Conservation (phyloP, 2,888 invertebrate genomes). For the Athalia circularis region DNA sequence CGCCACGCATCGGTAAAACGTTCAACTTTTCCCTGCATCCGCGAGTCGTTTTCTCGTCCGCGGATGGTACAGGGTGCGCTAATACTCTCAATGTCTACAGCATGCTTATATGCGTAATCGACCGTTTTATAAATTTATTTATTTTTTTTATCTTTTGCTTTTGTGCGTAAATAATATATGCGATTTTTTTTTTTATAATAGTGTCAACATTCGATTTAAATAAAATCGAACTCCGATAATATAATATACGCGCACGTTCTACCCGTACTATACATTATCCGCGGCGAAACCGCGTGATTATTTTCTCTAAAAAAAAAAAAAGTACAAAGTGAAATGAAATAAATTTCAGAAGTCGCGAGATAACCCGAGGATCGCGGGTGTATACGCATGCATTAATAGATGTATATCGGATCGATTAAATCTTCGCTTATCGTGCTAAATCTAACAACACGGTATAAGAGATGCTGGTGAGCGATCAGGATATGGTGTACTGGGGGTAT, state of each 20-base stretch:
- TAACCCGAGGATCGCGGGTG: background rate
- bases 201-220: no score
- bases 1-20: slow-evolving; percentile 68
- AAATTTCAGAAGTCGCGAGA: background rate
- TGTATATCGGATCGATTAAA: slow-evolving; percentile 71
- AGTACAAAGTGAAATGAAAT: background rate
- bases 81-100: slow-evolving; percentile 19
- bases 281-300: background rate
- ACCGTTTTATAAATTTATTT: no score
- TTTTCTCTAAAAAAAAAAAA: background rate
- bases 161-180: no score
- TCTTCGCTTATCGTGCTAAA: slow-evolving; percentile 68
- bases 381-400: slow-evolving; percentile 54
- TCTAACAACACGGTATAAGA: slow-evolving; percentile 57
- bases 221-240: no score
- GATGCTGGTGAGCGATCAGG: background rate
- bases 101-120: background rate
- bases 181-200: no score
- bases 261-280: background rate
- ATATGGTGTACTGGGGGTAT: background rate
- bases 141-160: no score
- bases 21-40: slow-evolving; percentile 61
- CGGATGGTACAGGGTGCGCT: slow-evolving; percentile 62
- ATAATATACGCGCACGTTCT: no score
- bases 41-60: slow-evolving; percentile 19